Conservation (phyloP, 1,140 invertebrate species). For the Littorina saxatilis region DNA sequence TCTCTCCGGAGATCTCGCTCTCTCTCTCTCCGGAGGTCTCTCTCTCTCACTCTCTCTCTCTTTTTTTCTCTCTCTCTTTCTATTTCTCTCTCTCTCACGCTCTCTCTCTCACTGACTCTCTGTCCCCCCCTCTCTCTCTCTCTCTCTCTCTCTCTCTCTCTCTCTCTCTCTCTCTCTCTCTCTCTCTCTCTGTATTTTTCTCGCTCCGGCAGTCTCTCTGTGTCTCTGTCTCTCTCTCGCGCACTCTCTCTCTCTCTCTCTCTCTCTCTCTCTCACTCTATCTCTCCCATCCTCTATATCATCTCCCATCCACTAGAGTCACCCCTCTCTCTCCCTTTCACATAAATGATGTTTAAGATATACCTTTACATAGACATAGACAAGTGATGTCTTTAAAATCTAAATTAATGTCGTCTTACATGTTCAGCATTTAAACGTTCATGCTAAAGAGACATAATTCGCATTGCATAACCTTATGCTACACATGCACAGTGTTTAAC, state of each 20-base stretch:
- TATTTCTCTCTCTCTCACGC: neutral
- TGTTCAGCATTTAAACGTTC: too few species aligned
- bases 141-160: neutral
- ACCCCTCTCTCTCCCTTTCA: neutral
- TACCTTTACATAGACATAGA: too few species aligned
- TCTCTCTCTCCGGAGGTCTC: neutral
- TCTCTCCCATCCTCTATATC: neutral
- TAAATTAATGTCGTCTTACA: too few species aligned
- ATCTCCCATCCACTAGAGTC: too few species aligned
- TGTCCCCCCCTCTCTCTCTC: neutral
- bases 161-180: neutral
- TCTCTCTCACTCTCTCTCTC: neutral
- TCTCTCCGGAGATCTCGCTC: neutral
- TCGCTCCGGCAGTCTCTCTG: neutral
- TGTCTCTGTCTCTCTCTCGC: neutral
- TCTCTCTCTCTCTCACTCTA: neutral
- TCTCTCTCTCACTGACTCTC: neutral
- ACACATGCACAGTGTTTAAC: too few species aligned
- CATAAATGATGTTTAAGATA: neutral
- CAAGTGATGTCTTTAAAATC: too few species aligned
- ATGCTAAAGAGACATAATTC: too few species aligned
- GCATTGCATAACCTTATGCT: too few species aligned
- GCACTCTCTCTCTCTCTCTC: neutral
- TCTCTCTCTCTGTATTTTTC: neutral
- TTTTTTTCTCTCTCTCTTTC: neutral